Evolutionary conservation across 2,888 invertebrate species (phyloP), one percentile per base, ranked within the genome.

Genomic region (Cephus spinipes): DNA sequence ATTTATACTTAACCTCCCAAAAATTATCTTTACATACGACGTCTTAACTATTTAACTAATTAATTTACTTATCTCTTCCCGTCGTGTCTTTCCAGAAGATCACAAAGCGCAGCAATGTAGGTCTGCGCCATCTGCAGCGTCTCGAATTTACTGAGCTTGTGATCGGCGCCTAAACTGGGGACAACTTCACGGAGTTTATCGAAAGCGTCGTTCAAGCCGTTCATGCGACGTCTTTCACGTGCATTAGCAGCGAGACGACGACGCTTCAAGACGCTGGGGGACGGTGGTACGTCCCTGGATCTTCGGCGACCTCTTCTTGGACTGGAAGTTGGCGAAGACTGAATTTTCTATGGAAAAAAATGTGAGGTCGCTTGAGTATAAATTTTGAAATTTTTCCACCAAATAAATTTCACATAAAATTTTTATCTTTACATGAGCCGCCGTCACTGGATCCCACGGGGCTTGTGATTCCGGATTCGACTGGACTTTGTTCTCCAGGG

Each of bases 111-210:
- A 11, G 93, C 91, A 77, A 96, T 96, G 87, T 96, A 96, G 11
- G 94, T 95, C 87, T 96, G 96, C 0, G 96, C 96, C 96, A 96
- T 96, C 92, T 96, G 96, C 36, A 96, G 91, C 0, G 96, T 96
- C 89, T 96, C 96, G 88, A 94, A 96, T 91, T 96, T 96, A 84
- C 95, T 96, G 68, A 96, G 92, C 89, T 95, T 95, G 86, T 95
- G 94, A 86, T 96, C 95, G 76, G 94, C 94, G 9, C 95, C 95
- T 76, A 95, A 91, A 4, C 94, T 94, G 0, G 96, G 96, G 33
- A 96, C 95, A 31, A 96, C 96, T 86, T 94, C 94, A 33, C 96
- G 92, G 11, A 96, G 92, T 77, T 94, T 92, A 91, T 96, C 96
- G 87, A 96, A 96, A 0, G 96, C 96, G 82, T 94, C 94, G 90